A percentile compares a stretch with the other conserved stretches of the same genome.
phyloP scores from a whole-genome alignment of 2,797 vertebrate species.

The Tauraco hartlaubi region DNA sequence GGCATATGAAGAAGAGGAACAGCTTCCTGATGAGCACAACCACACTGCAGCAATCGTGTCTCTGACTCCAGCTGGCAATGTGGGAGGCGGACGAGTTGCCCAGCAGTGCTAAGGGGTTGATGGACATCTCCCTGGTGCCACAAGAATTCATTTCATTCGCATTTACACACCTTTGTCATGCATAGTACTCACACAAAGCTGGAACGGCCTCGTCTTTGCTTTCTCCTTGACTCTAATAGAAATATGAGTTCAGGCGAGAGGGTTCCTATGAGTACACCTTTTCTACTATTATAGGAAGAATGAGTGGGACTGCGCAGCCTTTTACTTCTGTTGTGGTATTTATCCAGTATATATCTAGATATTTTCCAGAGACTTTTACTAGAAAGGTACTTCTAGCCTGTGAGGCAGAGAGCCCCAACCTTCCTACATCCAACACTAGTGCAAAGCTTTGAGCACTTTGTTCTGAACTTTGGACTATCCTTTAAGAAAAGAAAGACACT shows the following conservation, averaged over 20 bases:
- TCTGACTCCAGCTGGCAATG: not conserved
- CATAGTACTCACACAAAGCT: not conserved
- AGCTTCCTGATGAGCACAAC: not conserved
- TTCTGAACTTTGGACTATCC: not conserved
- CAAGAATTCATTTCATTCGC: not conserved
- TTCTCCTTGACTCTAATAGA: not conserved
- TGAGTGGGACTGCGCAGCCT: not conserved
- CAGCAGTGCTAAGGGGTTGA: not conserved
- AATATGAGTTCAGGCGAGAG: not conserved
- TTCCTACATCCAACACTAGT: not conserved
- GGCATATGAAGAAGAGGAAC: not conserved
- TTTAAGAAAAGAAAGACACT: not conserved
- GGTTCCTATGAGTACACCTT: not conserved
- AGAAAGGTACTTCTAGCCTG: not conserved
- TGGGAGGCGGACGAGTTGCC: not conserved
- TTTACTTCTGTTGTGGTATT: not conserved
- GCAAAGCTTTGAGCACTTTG: not conserved
- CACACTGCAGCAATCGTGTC: not conserved
- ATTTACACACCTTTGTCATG: not conserved
- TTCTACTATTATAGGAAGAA: not conserved
- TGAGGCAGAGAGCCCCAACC: not conserved
- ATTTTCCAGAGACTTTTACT: not conserved
- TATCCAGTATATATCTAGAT: not conserved
- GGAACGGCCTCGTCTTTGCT: not conserved
- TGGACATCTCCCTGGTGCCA: not conserved